Base-by-base conservation (phyloP, 2,113 vertebrate species). In the Heptranchias perlo region DNA sequence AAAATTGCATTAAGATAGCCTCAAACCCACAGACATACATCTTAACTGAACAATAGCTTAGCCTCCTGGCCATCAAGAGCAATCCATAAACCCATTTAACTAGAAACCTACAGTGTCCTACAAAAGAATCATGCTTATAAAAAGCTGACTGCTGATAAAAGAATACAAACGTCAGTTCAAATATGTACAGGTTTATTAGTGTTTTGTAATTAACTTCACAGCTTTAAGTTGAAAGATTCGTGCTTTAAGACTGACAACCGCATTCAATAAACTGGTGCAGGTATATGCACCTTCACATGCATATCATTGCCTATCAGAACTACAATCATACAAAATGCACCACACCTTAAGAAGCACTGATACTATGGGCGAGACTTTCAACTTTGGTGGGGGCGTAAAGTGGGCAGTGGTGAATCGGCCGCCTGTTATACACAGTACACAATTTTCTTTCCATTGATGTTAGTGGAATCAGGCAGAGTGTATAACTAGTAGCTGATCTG, bases 71-170 rank as follows among this genome's bases (percentile, higher is more conserved):
- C 52, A 58, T 91, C 54, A 58, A 35, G 16, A 31, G 49, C 25
- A 91, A 91, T 91, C 87, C 87, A 58, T 58, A 91, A 91, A 58
- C 28, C 87, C 31, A 52, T 91, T 91, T 91, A 58, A 21, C 52
- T 35, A 14, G 11, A 28, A 91, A 58, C 13, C 87, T 14, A 7
- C 87, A 89, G 86, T 28, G 7, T 47, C 13, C 47, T 89, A 52
- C 49, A 54, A 54, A 58, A 91, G 52, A 58, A 35, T 6, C 87
- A 31, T 31, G 52, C 35, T 91, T 28, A 61, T 25, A 35, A 91
- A 52, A 58, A 58, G 23, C 25, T 91, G 49, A 14, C 31, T 58
- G 52, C 52, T 35, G 52, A 4, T 23, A 47, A 82, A 47, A 35
- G 6, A 47, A 82, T 44, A 44, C 78, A 82, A 44, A 16, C 7